Conservation (phyloP, 2,113 vertebrate genomes). For the Lepus americanus region DNA sequence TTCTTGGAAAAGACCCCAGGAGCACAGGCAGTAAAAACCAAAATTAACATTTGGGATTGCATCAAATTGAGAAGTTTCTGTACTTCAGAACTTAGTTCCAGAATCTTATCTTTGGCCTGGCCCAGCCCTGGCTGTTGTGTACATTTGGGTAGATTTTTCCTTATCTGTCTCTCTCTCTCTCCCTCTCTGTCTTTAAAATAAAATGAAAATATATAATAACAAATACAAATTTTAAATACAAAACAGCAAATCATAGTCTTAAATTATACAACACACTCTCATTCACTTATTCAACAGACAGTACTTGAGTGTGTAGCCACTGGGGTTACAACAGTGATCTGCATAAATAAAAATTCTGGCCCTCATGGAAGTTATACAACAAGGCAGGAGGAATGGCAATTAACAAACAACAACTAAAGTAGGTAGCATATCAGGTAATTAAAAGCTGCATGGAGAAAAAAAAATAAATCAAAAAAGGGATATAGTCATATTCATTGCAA, state of each 20-base stretch:
- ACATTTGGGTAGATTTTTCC: too few relatives aligned
- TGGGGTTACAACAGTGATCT: not conserved
- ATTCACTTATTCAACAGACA: not conserved
- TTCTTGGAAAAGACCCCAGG: too few relatives aligned
- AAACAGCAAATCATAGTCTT: not conserved
- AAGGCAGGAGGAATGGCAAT: not conserved
- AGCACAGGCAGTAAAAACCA: too few relatives aligned
- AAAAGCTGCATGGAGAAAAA: not conserved
- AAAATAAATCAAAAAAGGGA: not conserved
- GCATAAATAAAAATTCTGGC: not conserved
- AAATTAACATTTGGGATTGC: too few relatives aligned
- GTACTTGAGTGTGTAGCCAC: not conserved
- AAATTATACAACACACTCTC: not conserved
- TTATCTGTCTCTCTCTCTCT: too few relatives aligned
- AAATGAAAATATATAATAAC: too few relatives aligned
- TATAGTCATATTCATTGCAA: not conserved
- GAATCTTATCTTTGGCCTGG: too few relatives aligned
- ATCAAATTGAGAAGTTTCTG: too few relatives aligned
- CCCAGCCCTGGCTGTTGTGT: too few relatives aligned
- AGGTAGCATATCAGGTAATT: not conserved
- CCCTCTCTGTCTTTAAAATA: too few relatives aligned
- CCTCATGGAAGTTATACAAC: not conserved
- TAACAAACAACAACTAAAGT: slow-evolving; percentile 11
- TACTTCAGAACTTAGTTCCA: too few relatives aligned
- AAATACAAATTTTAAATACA: not conserved